Conservation (phyloP, 2,113 vertebrate species). For the Corythornis madagascariensis region DNA sequence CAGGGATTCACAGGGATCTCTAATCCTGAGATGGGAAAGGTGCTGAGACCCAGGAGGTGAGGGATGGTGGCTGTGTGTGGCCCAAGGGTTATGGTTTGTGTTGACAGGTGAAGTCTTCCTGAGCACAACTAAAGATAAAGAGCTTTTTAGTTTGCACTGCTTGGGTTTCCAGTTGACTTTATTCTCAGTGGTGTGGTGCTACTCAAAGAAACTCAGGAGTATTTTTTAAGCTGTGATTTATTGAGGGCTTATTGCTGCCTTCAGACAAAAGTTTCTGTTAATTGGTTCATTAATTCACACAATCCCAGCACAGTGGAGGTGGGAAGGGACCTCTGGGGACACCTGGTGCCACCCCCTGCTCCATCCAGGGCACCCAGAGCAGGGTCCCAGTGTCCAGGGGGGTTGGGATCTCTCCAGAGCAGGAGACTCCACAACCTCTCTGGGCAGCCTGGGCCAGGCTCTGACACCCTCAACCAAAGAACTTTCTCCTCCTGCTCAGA, state of each 20-base stretch:
- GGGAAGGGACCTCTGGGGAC: background rate
- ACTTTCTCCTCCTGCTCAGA: background rate
- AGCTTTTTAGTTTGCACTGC: background rate
- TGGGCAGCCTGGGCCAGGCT: background rate
- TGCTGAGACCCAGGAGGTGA: background rate
- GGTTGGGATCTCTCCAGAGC: background rate
- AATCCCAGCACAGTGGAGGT: too few relatives aligned
- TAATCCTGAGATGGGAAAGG: background rate
- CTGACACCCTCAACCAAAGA: background rate
- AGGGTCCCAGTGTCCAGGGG: too few relatives aligned
- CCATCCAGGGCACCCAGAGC: background rate
- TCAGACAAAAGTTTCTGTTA: background rate
- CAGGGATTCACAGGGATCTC: too few relatives aligned
- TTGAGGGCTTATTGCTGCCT: background rate
- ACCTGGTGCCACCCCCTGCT: background rate
- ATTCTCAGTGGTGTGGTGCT: background rate
- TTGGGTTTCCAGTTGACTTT: background rate
- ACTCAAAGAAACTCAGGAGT: fast-evolving
- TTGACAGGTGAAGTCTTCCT: background rate
- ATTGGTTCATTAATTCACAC: background rate
- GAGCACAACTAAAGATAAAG: background rate
- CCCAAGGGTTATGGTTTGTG: background rate
- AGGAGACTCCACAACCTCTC: background rate
- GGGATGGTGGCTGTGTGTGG: background rate
- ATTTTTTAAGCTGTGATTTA: background rate